Base-by-base conservation (phyloP, 2,113 vertebrate species). In the Istiophorus platypterus region DNA sequence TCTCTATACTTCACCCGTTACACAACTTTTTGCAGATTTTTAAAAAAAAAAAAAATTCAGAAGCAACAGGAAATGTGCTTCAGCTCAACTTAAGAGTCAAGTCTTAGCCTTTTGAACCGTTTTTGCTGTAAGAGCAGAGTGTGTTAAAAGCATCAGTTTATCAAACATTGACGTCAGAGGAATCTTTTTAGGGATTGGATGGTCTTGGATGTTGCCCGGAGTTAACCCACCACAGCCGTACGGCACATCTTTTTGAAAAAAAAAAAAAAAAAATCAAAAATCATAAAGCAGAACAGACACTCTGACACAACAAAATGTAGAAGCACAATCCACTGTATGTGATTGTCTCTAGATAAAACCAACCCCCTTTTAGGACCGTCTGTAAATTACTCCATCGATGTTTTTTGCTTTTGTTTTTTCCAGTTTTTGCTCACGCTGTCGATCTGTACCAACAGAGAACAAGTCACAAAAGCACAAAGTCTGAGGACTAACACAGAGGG, bases 391-490 rank as follows among this genome's bases (percentile, higher is more conserved):
- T 95, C 94, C 96, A 96, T 95, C 96, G 95, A 94, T 96, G n/a
- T n/a, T n/a, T n/a, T n/a, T n/a, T n/a, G n/a, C n/a, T n/a, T n/a
- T n/a, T n/a, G n/a, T 95, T 85, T 89, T 89, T 92, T 76, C 93
- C 87, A 86, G 85, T 92, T 90, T 62, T 95, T 93, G 15, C 93
- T 95, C 94, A 93, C 93, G 93, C 93, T 94, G 80, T 96, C 96
- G 96, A 93, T 95, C 95, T 85, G 52, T 69, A 89, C 95, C 93
- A 95, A 94, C 95, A 95, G 93, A 87, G 81, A 90, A 84, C 74
- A 87, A 89, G 88, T 85, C 72, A 85, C 84, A 93, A 83, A 99
- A 99, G 97, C 98, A 99, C 98, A 99, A 99, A 96, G 96, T 97
- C 94, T 87, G 96, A 96, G 96, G 96, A 93, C 91, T 92, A 90